These are phyloP conservation scores for Talpa occidentalis DNA, from an alignment of 2,113 vertebrate species.

Conservation along the genomic window DNA sequence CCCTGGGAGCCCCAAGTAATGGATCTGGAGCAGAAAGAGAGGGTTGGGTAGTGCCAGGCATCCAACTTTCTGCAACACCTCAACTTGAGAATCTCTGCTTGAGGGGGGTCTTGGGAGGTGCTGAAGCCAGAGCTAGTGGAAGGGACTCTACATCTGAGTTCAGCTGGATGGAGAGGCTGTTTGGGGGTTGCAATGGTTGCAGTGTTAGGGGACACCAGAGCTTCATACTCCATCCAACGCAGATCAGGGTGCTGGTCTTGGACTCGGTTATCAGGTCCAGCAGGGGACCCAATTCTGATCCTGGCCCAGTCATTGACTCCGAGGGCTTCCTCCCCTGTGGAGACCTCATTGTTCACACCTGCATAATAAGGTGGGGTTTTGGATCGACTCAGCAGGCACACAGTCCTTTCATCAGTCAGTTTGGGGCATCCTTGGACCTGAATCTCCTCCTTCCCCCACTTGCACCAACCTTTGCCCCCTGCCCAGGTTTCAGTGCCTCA, in stretches of 20 bases:
- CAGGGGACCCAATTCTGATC: neutral
- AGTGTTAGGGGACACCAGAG: neutral
- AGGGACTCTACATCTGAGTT: neutral
- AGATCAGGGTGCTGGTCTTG: neutral
- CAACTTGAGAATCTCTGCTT: neutral
- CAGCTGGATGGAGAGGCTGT: neutral
- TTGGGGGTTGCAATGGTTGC: rapidly evolving
- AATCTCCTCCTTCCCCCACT: neutral
- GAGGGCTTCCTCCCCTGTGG: neutral
- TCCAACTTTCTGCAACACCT: neutral
- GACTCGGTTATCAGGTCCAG: neutral
- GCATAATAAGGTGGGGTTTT: neutral
- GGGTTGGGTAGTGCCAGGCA: rapidly evolving
- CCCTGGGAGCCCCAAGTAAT: neutral
- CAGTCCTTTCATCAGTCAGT: neutral
- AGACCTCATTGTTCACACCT: neutral
- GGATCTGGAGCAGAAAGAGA: too few relatives aligned
- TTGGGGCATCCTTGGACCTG: neutral
- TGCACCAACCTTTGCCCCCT: neutral
- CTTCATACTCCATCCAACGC: neutral
- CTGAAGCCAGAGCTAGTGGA: neutral
- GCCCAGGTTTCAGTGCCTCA: neutral
- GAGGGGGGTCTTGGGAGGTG: neutral
- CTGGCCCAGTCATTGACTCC: neutral
- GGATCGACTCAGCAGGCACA: neutral